Base-by-base conservation (phyloP, 2,888 invertebrate species). In the Theretra japonica region DNA sequence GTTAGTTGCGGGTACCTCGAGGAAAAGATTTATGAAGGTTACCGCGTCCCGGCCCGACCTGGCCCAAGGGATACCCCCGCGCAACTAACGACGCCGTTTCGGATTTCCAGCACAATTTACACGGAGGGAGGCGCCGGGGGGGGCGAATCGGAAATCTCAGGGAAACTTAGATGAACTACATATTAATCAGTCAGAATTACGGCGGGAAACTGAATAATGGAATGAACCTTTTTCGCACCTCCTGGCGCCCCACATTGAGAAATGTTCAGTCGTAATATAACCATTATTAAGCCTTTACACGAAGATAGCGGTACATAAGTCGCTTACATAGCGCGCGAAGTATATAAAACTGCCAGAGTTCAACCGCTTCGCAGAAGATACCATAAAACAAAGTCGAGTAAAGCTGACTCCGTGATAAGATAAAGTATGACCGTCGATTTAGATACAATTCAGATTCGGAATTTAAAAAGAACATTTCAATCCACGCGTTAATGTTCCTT, bases 11-110 rank as follows among this genome's bases (percentile, higher is more conserved):
- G 89, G 87, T 83, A 87, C 88, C 88, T 88, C 86, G 88, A 86
- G 88, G 88, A 91, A 90, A 90, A 93, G 94, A 94, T 94, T 94
- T 93, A 93, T 93, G 89, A 88, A 89, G 92, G 93, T 93, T 86
- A 83, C 85, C 85, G 79, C 88, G 88, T 89, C 90, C 90, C 85
- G 87, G 79, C 86, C 86, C 88, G 86, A 83, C 86, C 86, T 86
- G 87, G 87, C 92, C 91, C 93, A 83, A 81, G 90, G 93, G 93
- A 91, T 84, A 84, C 85, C 88, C 86, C 85, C 80, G 83, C 86
- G 88, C 87, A 93, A 91, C 91, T 93, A 93, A 94, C 93, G 92
- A 92, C 83, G 88, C 88, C 90, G 90, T 88, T 89, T 92, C 90
- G 90, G 89, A 91, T 93, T 92, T 91, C 92, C 82, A 91, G 89